Base-by-base conservation (phyloP, 2,888 invertebrate genomes). In the Dorcus hopei region DNA sequence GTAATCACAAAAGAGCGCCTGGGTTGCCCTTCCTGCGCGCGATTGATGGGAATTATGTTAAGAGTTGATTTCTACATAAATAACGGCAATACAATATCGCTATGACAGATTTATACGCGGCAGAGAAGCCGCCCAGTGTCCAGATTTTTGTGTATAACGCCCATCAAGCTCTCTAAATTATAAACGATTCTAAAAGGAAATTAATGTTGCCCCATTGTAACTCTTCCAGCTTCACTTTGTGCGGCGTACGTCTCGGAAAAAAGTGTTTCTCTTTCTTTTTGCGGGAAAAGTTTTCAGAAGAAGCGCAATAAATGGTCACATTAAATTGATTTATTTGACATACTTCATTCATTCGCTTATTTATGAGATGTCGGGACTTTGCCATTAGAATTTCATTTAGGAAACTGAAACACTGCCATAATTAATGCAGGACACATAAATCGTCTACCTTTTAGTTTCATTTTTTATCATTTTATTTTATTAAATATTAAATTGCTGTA, bases 11-110 rank as follows among this genome's bases (percentile, higher is more conserved):
- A 59, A 61, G 48, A 50, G 42, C 26, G 45, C 55, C 49, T 33
- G 26, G 26, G 3, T 49, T 57, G 48, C 56, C 38, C 45, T 55
- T 55, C 51, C 61, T 53, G 60, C 55, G 50, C 57, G 65, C 65
- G 77, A 77, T 77, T 75, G 77, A 77, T 77, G 76, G 74, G 76
- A 75, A 74, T 73, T 73, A 74, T 74, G 74, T 75, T 74, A 72
- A 74, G 75, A 74, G 74, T 75, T 77, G 77, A 77, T 77, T 77
- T 75, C 72, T 75, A 76, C 77, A 78, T 78, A 78, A 78, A 78
- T 78, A 77, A 78, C 75, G 69, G 74, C 75, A 74, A 76, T 75
- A 78, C 78, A 77, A 77, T 78, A 77, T 76, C 75, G 72, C 69
- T 70, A 70, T 74, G 78, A 76, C 77, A 77, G 77, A 78, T 78